Evolutionary conservation across 1,140 invertebrate genomes (phyloP), one percentile per base, ranked within the genome.

Genomic region (Drosophila malerkotliana): DNA sequence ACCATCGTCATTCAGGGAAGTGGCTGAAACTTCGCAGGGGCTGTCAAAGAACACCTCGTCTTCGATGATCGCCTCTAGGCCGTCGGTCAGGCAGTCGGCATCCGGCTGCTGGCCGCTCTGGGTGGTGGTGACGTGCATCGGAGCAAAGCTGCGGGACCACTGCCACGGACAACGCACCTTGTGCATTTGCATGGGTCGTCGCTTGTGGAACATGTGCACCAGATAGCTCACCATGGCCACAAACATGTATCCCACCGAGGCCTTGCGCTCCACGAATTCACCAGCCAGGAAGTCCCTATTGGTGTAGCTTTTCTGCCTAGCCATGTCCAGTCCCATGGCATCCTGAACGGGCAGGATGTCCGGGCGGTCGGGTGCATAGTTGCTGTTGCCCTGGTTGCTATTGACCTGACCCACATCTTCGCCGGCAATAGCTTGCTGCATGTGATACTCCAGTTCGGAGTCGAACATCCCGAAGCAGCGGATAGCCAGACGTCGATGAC

Each of bases 401-500:
- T 58, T 71, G 0, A 52, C 55, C 37, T 54, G 68, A 0, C 34
- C 57, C 24, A 49, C 41, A 3, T 59, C 55, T 18, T 60, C 61
- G n/a, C 44, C 58, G 47, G 30, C 66, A 1, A 39, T 54, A 3
- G 39, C 34, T 47, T 60, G 28, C 39, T 56, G 49, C 18, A 68
- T 60, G 51, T 69, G 80, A 30, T 54, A 82, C 7, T 87, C 69
- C 26, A 64, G 6, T 4, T 89, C 73, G 0, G 57, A 62, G 59
- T 82, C 77, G 4, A 92, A 59, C 26, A 76, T 57, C 2, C 91
- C 91, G 55, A 92, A 91, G 8, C 91, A 75, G 15, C 91, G 75
- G 5, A 92, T 59, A 0, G 95, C 95, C 85, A 96, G 93, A 44
- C 95, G 93, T 67, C 94, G 94, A 57, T 95, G 93, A 58, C 95